Percentiles rank a stretch among this genome's conserved stretches.
Evolutionary conservation across 2,113 vertebrate species (phyloP).

Genomic region (Campylorhamphus procurvoides): DNA sequence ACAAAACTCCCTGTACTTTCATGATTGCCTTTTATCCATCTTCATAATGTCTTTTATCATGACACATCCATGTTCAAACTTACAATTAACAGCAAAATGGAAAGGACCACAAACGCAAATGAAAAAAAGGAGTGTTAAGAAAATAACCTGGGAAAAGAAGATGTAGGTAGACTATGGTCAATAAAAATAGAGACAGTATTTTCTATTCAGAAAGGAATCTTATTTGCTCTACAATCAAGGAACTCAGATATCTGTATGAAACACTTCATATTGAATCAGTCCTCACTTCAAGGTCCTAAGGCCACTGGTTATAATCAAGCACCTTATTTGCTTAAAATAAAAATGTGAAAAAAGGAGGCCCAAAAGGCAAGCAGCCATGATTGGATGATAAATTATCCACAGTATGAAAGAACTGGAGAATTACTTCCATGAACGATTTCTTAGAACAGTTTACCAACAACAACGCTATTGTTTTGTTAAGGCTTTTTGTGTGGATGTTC

Average conservation of each 20-base stretch:
- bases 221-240: neutral
- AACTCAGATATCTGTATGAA: neutral
- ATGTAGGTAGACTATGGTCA: neutral
- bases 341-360: neutral
- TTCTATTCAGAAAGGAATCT: neutral
- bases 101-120: accelerated
- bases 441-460: neutral
- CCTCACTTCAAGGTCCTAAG: neutral
- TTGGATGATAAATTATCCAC: neutral
- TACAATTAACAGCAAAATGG: neutral
- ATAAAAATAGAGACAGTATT: neutral
- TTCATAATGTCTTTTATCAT: neutral
- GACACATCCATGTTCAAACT: neutral
- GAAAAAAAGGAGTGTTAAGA: neutral
- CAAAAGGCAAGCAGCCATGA: neutral
- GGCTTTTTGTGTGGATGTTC: neutral
- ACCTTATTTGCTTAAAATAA: neutral
- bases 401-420: neutral
- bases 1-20: neutral
- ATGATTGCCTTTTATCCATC: neutral
- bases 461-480: neutral
- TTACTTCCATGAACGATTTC: neutral
- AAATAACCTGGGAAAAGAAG: neutral
- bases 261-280: neutral
- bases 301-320: neutral